phyloP scores from a whole-genome alignment of 35 echinoderm and acorn worm species.

The Anneissia japonica region DNA sequence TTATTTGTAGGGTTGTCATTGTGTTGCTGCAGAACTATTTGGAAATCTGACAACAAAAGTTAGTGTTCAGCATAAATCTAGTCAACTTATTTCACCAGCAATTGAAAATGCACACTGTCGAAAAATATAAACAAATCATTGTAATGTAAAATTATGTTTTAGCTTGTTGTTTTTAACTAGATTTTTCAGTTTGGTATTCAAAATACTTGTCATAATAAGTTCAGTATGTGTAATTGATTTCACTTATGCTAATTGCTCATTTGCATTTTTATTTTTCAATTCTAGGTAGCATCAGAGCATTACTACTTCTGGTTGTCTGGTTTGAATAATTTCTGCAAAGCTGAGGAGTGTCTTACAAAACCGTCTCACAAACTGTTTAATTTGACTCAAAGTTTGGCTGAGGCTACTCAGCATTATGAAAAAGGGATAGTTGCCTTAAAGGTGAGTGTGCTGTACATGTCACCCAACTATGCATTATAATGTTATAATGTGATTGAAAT shows the following conservation, averaged over 20 bases:
- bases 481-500: background rate
- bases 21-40: slow-evolving; percentile 79
- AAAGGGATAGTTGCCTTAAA: slow-evolving; percentile 79
- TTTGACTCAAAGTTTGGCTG: slow-evolving; percentile 46
- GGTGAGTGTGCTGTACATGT: slow-evolving; percentile 13
- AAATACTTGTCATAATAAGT: background rate
- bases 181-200: background rate
- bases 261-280: background rate
- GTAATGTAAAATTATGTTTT: background rate
- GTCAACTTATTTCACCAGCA: background rate
- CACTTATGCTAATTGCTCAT: too few species aligned
- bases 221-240: too few species aligned
- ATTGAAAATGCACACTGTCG: background rate
- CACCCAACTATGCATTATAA: background rate
- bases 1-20: slow-evolving; percentile 66
- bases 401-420: slow-evolving; percentile 77
- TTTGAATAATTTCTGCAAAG: slow-evolving; percentile 69
- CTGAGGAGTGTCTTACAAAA: slow-evolving; percentile 58
- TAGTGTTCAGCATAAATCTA: background rate
- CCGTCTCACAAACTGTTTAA: slow-evolving; percentile 44
- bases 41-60: slow-evolving; percentile 83
- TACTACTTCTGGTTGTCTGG: slow-evolving; percentile 92
- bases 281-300: slow-evolving; percentile 90
- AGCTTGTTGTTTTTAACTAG: background rate
- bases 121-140: background rate